Evolutionary conservation across 2,797 vertebrate species (phyloP).

Genomic region (Clarias laeviceps): DNA sequence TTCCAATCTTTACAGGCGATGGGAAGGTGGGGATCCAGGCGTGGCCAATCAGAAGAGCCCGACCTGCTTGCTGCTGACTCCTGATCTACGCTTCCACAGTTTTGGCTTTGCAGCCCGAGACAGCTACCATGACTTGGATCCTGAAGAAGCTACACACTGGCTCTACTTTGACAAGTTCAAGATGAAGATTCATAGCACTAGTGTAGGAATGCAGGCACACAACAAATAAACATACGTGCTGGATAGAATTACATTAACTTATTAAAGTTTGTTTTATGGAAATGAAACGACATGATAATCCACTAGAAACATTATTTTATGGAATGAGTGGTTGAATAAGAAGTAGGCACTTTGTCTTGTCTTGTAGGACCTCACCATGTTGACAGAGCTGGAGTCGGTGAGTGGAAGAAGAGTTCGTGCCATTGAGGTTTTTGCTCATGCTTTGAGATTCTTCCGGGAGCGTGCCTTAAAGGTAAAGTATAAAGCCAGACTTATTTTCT

Average conservation of each 20-base stretch:
- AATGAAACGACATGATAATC: not conserved
- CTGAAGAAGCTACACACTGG: constrained; percentile 90
- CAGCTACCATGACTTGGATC: constrained; percentile 92
- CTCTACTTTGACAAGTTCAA: constrained; percentile 98
- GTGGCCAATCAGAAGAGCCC: constrained; percentile 98
- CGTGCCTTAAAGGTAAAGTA: constrained; percentile 86
- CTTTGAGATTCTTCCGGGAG: constrained; percentile 88
- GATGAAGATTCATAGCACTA: constrained; percentile 96
- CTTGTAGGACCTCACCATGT: constrained; percentile 89
- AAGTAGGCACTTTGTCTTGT: constrained; percentile 37
- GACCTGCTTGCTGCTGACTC: constrained; percentile 90
- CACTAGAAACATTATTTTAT: not conserved
- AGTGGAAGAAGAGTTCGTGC: constrained; percentile 85
- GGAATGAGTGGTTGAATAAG: not conserved
- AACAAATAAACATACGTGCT: not conserved
- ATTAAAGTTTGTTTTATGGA: not conserved
- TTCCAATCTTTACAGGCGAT: constrained; percentile 76
- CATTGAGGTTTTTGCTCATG: constrained; percentile 90
- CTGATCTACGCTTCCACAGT: constrained; percentile 90
- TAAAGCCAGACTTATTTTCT: not conserved
- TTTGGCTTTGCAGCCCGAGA: constrained; percentile 93
- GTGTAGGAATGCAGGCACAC: constrained; percentile 69
- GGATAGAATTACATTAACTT: not conserved
- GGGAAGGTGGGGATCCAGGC: constrained; percentile 94
- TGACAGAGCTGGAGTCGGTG: constrained; percentile 88